phyloP scores from a whole-genome alignment of 2,888 invertebrate genomes.

The Mermis nigrescens region DNA sequence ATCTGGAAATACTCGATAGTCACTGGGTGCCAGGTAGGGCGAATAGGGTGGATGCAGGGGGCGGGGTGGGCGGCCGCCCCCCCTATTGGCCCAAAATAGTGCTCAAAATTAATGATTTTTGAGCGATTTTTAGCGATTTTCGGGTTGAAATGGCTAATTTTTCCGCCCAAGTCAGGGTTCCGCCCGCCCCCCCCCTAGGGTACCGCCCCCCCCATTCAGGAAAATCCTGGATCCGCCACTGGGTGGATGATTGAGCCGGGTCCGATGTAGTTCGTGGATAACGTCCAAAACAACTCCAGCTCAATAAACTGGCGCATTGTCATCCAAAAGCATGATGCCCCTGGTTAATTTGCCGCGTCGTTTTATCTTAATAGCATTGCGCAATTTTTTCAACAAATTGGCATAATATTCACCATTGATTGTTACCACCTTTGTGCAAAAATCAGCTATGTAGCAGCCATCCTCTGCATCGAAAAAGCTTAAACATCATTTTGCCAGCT shows the following conservation, averaged over 20 bases:
- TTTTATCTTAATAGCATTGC: constrained; percentile 7
- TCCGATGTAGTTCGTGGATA: constrained; percentile 6
- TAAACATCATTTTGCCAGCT: constrained; percentile 13
- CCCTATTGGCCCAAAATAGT: too few species aligned
- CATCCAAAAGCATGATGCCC: constrained; percentile 8
- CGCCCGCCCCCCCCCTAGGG: too few species aligned
- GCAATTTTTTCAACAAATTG: too few species aligned
- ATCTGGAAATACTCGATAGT: constrained; percentile 10
- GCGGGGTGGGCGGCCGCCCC: too few species aligned
- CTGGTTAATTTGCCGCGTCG: background rate
- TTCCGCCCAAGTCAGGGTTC: too few species aligned
- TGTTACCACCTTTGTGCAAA: constrained; percentile 13
- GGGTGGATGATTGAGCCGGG: constrained; percentile 10
- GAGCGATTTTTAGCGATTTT: too few species aligned
- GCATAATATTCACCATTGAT: too few species aligned
- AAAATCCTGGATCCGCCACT: too few species aligned
- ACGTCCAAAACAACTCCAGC: background rate
- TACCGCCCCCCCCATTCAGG: too few species aligned
- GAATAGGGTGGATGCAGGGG: too few species aligned
- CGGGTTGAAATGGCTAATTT: too few species aligned
- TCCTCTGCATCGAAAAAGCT: constrained; percentile 13
- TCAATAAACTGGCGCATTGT: constrained; percentile 12
- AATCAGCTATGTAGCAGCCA: constrained; percentile 14
- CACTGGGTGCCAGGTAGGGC: constrained; percentile 9
- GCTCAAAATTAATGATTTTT: too few species aligned